Percentiles rank a stretch among this genome's conserved stretches.
These are phyloP conservation scores for Eristalis intricaria DNA, from an alignment of 2,888 invertebrate genomes.

Conservation along the genomic window DNA sequence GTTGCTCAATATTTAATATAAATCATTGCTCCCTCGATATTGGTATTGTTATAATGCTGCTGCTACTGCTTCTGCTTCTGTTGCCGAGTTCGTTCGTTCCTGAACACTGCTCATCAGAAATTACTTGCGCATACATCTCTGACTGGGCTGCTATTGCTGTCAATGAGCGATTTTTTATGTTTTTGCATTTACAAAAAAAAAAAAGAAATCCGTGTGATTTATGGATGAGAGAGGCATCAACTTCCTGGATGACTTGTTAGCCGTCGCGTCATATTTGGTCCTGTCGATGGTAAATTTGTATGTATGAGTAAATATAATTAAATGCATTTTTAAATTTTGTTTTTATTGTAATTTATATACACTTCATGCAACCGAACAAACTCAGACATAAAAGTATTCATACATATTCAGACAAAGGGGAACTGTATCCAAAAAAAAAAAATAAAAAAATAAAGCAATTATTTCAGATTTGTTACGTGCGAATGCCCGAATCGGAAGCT, in stretches of 20 bases:
- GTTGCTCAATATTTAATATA: constrained; percentile 64
- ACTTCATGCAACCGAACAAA: neutral
- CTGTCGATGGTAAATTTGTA: constrained; percentile 39
- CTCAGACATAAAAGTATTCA: neutral
- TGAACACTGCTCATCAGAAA: constrained; percentile 48
- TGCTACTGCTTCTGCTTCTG: constrained; percentile 18
- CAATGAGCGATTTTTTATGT: constrained; percentile 61
- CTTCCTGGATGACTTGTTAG: constrained; percentile 76
- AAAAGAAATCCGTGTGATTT: constrained; percentile 77
- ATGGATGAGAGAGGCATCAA: constrained; percentile 79
- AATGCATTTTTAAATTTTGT: constrained; percentile 45
- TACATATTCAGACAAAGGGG: neutral
- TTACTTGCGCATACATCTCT: constrained; percentile 58
- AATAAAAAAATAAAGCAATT: constrained; percentile 9
- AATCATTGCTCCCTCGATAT: constrained; percentile 51
- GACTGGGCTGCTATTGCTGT: constrained; percentile 50
- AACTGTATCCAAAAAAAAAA: neutral
- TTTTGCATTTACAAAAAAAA: constrained; percentile 46
- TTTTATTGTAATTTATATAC: constrained; percentile 14
- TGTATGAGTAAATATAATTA: constrained; percentile 42
- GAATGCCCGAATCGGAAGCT: constrained; percentile 21
- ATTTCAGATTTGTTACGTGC: neutral
- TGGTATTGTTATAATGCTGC: constrained; percentile 45
- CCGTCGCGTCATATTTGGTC: constrained; percentile 55
- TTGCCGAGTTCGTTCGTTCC: constrained; percentile 8